Percentiles rank a stretch among this genome's conserved stretches.
Conservation (phyloP, 1,140 invertebrate genomes). For the Drosophila teissieri region DNA sequence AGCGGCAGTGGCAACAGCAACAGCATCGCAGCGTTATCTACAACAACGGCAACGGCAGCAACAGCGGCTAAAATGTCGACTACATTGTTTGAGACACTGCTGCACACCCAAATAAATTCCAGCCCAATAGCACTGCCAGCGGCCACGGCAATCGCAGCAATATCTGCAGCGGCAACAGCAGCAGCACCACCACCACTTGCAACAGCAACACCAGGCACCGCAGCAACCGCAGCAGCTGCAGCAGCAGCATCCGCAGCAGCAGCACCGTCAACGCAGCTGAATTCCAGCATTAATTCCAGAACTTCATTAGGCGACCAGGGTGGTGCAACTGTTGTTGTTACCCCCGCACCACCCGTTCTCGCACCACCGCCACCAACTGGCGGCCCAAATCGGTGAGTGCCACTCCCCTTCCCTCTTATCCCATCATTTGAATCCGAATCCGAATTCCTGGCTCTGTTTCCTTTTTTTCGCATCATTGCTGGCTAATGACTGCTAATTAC, state of each 20-base stretch:
- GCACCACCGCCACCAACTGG: constrained; percentile 22
- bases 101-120: constrained; percentile 84
- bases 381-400: constrained; percentile 60
- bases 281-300: constrained; percentile 83
- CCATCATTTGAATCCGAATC: too few species aligned
- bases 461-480: constrained; percentile 17
- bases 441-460: background rate
- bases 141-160: constrained; percentile 31
- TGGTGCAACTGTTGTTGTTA: constrained; percentile 14
- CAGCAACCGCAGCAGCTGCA: constrained; percentile 25
- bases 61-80: constrained; percentile 62
- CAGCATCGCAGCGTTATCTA: constrained; percentile 21
- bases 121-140: constrained; percentile 53
- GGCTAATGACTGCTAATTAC: constrained; percentile 63
- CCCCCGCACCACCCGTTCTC: constrained; percentile 20
- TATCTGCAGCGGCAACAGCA: constrained; percentile 25
- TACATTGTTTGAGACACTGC: constrained; percentile 83
- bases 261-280: constrained; percentile 58
- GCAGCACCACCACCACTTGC: constrained; percentile 23
- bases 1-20: constrained; percentile 12
- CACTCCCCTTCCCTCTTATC: too few species aligned
- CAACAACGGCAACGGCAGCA: constrained; percentile 30
- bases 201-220: constrained; percentile 31
- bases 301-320: constrained; percentile 80
- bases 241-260: constrained; percentile 27